Evolutionary conservation across 2,113 vertebrate genomes (phyloP), one percentile per base, ranked within the genome.

Genomic region (Hippolais icterina): DNA sequence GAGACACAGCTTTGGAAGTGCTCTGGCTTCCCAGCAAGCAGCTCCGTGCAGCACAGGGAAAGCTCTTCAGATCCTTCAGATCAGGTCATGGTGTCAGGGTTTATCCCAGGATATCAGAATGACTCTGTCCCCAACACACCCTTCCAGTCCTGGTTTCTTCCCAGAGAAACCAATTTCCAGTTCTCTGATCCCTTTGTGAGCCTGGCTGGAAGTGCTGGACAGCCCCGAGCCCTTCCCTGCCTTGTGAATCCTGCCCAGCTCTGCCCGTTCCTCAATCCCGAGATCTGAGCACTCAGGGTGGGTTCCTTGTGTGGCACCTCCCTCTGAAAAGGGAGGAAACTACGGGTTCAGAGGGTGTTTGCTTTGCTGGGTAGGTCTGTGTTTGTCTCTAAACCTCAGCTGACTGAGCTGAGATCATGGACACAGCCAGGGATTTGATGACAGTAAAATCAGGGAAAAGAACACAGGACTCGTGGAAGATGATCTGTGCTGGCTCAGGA

Each of bases 261-360:
- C 60, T 79, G 5, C n/a, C 15, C 0, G 0, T 5, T 10, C 13
- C 44, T 47, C 33, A 18, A 7, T 41, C 50, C 49, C 0, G 0
- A 10, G 60, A 35, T 31, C 39, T 3, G 4, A 24, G 77, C 16
- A 3, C 25, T 76, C 22, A 4, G 2, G 41, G 29, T 20, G 46
- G 12, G 13, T 33, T 83, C 47, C 0, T 11, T 2, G 25, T 31
- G 4, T 5, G 31, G 37, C 6, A 13, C 28, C 31, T n/a, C 50
- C 82, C 49, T 76, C 44, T 44, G 41, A 19, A 57, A 61, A 28
- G 12, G 39, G 47, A 63, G 60, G 41, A 71, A 81, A 14, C 1
- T 1, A 0, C 0, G 0, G 6, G 2, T 56, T 17, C 6, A 9
- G 49, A 16, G 33, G 47, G 3, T 1, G 2, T 29, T 4, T 12